Percentiles rank a stretch among this genome's conserved stretches.
These are phyloP conservation scores for Cryptotermes secundus DNA, from an alignment of 1,140 invertebrate genomes.

Conservation along the genomic window DNA sequence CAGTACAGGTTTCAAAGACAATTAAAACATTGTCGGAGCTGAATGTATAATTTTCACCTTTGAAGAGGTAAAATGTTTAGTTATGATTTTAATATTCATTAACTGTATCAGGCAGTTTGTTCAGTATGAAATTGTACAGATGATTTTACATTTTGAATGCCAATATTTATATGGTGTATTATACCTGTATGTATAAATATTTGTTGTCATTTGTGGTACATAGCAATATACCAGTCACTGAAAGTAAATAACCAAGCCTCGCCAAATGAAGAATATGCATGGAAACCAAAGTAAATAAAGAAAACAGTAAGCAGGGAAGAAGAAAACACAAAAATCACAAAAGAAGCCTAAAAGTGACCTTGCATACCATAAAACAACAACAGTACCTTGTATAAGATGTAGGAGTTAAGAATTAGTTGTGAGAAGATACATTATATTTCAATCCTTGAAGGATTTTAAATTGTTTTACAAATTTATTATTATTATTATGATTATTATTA, in stretches of 20 bases:
- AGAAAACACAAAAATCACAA: slow-evolving; percentile 27
- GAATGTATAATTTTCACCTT: no score
- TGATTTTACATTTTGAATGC: no score
- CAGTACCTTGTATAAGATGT: slow-evolving; percentile 31
- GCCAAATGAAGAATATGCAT: slow-evolving; percentile 1
- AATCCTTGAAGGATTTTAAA: slow-evolving; percentile 34
- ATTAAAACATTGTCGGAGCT: no score
- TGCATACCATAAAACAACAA: slow-evolving; percentile 30
- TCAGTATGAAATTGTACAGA: no score
- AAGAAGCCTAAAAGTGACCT: slow-evolving; percentile 36
- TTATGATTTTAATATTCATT: no score
- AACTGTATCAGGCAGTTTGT: no score
- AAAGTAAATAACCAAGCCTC: neutral
- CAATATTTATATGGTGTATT: no score
- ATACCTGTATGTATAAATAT: neutral
- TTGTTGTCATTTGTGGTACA: neutral
- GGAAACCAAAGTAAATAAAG: neutral
- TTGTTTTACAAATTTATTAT: slow-evolving; percentile 37
- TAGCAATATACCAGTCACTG: neutral
- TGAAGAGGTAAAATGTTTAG: no score
- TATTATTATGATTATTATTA: slow-evolving; percentile 25
- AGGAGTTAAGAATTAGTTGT: slow-evolving; percentile 28
- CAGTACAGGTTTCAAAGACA: no score
- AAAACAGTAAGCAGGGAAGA: neutral
- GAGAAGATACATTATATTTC: slow-evolving; percentile 34